Percentiles rank a stretch among this genome's conserved stretches.
Conservation (phyloP, 2,113 vertebrate genomes). For the Antennarius striatus region DNA sequence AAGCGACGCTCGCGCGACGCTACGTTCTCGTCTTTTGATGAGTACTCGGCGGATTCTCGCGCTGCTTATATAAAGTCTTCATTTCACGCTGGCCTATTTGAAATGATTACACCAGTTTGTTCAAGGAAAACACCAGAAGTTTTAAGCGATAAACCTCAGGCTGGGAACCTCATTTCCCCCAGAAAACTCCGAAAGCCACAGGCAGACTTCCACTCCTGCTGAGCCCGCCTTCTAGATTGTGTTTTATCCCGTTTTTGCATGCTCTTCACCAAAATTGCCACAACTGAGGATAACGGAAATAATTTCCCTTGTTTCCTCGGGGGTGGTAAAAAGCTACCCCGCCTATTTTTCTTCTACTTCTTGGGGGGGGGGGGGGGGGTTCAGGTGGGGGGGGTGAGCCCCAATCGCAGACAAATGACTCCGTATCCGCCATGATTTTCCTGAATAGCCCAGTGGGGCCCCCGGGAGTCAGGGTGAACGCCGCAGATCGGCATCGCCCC, state of each 20-base stretch:
- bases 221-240: conserved; percentile 61
- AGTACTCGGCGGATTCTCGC: conserved; percentile 42
- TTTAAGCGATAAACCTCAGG: conserved; percentile 60
- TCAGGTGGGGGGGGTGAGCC: conserved; percentile 42
- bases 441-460: conserved; percentile 77
- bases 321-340: conserved; percentile 23
- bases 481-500: conserved; percentile 65
- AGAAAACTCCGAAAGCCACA: conserved; percentile 61
- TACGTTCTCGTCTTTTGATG: conserved; percentile 54
- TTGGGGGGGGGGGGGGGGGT: too few species aligned
- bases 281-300: conserved; percentile 69
- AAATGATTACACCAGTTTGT: conserved; percentile 64
- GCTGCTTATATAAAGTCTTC: conserved; percentile 45
- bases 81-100: conserved; percentile 52
- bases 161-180: conserved; percentile 65
- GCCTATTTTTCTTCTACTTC: conserved; percentile 18
- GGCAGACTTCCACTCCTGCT: conserved; percentile 23
- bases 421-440: conserved; percentile 72
- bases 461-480: conserved; percentile 62
- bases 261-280: conserved; percentile 67
- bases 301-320: conserved; percentile 67
- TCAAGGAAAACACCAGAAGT: conserved; percentile 32
- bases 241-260: conserved; percentile 67
- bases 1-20: conserved; percentile 30
- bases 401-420: conserved; percentile 75